These are phyloP conservation scores for Ischnura elegans DNA, from an alignment of 2,888 invertebrate genomes.

Conservation along the genomic window DNA sequence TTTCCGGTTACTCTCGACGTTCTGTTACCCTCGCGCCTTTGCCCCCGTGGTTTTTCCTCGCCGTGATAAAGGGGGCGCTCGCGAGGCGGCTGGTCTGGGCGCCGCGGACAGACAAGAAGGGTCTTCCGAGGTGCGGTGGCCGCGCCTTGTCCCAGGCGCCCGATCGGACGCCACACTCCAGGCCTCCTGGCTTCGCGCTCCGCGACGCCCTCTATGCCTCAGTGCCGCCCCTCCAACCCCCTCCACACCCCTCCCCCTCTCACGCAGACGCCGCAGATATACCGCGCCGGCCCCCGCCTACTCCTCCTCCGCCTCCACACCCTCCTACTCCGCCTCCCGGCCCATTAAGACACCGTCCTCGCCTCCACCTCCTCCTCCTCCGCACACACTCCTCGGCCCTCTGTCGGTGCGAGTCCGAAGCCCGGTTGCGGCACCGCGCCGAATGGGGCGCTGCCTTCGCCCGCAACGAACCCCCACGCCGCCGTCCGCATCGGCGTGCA, in stretches of 20 bases:
- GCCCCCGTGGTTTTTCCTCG: too few species aligned
- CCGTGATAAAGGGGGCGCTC: too few species aligned
- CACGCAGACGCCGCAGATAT: constrained; percentile 38
- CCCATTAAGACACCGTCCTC: neutral
- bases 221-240: neutral
- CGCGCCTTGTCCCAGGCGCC: neutral
- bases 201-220: constrained; percentile 15
- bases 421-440: constrained; percentile 11
- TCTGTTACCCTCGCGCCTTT: too few species aligned
- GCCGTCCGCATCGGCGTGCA: neutral
- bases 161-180: constrained; percentile 10
- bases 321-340: neutral
- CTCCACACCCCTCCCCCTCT: neutral
- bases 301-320: neutral
- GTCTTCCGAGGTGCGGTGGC: neutral
- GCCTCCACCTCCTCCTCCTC: neutral
- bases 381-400: neutral
- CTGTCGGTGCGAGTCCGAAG: neutral
- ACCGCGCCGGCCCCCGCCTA: neutral
- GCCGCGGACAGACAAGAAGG: constrained; percentile 17
- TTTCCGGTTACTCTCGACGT: too few species aligned
- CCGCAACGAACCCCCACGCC: neutral
- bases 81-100: constrained; percentile 16
- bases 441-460: constrained; percentile 18
- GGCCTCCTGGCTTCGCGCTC: neutral